A percentile compares a stretch with the other conserved stretches of the same genome.
These are phyloP conservation scores for Thymelicus acteon DNA, from an alignment of 2,888 invertebrate species.

Conservation along the genomic window DNA sequence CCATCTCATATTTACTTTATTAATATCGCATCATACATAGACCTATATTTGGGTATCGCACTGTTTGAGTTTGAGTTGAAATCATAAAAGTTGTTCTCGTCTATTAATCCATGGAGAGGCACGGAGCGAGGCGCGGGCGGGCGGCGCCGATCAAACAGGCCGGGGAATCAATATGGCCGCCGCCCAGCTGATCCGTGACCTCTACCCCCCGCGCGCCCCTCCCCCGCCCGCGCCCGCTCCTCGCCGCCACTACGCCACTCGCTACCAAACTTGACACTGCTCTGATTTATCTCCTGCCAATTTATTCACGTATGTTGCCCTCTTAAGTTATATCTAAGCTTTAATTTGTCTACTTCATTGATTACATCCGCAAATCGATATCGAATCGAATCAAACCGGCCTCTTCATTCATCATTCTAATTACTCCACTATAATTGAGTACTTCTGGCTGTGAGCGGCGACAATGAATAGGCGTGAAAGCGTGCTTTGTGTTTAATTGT, in stretches of 20 bases:
- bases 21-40: slow-evolving; percentile 34
- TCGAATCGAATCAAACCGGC: slow-evolving; percentile 18
- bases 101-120: slow-evolving; percentile 74
- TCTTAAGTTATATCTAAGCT: slow-evolving; percentile 3
- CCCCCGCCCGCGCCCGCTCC: slow-evolving; percentile 44
- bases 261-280: slow-evolving; percentile 70
- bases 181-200: slow-evolving; percentile 84
- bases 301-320: slow-evolving; percentile 42
- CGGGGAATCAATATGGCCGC: slow-evolving; percentile 84
- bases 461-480: slow-evolving; percentile 50
- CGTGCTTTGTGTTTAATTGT: slow-evolving; percentile 62
- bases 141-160: slow-evolving; percentile 82
- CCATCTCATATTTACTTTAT: slow-evolving; percentile 36
- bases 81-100: slow-evolving; percentile 84
- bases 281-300: slow-evolving; percentile 59
- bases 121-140: slow-evolving; percentile 59
- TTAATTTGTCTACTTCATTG: slow-evolving; percentile 14
- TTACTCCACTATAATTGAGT: slow-evolving; percentile 30
- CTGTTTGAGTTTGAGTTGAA: slow-evolving; percentile 82
- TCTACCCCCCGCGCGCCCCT: slow-evolving; percentile 65
- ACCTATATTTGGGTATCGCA: slow-evolving; percentile 45
- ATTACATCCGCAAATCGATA: slow-evolving; percentile 14
- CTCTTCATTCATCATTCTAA: slow-evolving; percentile 29
- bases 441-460: slow-evolving; percentile 30
- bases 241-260: slow-evolving; percentile 53